These are phyloP conservation scores for Trididemnum miniatum DNA, from an alignment of 23 tunicate species.

Conservation along the genomic window DNA sequence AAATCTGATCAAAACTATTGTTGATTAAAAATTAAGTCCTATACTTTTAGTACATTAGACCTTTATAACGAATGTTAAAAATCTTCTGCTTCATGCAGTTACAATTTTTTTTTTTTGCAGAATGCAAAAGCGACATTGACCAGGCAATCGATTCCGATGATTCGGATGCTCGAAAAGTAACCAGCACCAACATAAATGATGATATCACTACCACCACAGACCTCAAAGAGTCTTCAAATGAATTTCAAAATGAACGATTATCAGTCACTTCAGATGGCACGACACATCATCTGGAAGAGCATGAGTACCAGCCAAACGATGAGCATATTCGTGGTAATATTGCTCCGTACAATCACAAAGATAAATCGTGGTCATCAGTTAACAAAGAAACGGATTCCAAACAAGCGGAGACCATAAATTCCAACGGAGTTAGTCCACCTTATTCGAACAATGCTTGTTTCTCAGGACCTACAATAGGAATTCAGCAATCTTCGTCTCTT, in stretches of 20 bases:
- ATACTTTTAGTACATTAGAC: too few species aligned
- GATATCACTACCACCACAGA: conserved; percentile 12
- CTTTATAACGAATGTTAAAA: too few species aligned
- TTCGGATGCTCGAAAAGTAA: conserved; percentile 57
- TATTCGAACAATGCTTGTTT: background rate
- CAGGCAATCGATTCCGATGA: conserved; percentile 56
- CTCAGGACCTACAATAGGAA: background rate
- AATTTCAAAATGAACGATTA: background rate
- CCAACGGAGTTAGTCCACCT: background rate
- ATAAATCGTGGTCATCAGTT: background rate
- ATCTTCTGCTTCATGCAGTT: too few species aligned
- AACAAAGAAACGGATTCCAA: background rate
- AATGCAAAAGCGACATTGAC: conserved; percentile 42
- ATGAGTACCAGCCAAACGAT: background rate
- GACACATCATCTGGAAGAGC: background rate
- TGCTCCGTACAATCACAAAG: background rate
- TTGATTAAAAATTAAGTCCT: too few species aligned
- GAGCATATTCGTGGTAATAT: background rate
- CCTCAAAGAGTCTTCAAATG: background rate
- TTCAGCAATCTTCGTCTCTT: background rate
- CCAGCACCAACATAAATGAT: conserved; percentile 57
- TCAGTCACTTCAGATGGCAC: conserved; percentile 2
- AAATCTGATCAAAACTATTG: too few species aligned
- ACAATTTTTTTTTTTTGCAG: conserved; percentile 17
- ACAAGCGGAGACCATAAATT: background rate